Conservation (phyloP, 1,140 invertebrate genomes). For the Calliopsis andreniformis region DNA sequence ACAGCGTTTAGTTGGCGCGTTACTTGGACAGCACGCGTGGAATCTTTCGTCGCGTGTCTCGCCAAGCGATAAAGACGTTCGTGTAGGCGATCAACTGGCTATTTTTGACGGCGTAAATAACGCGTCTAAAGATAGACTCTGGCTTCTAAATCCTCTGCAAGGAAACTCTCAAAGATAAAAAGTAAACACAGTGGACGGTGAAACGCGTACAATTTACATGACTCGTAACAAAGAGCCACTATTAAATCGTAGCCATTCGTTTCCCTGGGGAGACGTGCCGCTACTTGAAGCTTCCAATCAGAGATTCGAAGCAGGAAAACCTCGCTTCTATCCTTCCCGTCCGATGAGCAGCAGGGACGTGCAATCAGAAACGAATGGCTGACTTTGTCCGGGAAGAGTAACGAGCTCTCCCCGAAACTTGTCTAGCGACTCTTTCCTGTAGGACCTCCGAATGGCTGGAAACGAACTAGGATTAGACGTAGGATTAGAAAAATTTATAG, state of each 20-base stretch:
- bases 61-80: not conserved
- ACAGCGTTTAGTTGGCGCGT: no score
- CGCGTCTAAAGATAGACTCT: no score
- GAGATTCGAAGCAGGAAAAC: constrained; percentile 4
- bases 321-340: constrained; percentile 17
- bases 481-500: not conserved
- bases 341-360: not conserved
- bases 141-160: no score
- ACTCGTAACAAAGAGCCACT: not conserved
- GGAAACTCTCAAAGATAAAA: no score
- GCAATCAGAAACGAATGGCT: constrained; percentile 23
- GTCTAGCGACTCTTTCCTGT: not conserved
- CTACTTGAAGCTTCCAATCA: not conserved
- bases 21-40: no score
- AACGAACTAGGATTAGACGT: constrained; percentile 1
- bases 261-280: not conserved
- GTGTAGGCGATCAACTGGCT: not conserved
- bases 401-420: constrained; percentile 24
- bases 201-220: not conserved
- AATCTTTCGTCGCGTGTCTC: not conserved
- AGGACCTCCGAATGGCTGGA: not conserved
- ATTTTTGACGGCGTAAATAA: no score
- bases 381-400: constrained; percentile 45
- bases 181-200: not conserved
- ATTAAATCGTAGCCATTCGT: no score